phyloP scores from a whole-genome alignment of 2,888 invertebrate genomes.

The Parelbella ahira region DNA sequence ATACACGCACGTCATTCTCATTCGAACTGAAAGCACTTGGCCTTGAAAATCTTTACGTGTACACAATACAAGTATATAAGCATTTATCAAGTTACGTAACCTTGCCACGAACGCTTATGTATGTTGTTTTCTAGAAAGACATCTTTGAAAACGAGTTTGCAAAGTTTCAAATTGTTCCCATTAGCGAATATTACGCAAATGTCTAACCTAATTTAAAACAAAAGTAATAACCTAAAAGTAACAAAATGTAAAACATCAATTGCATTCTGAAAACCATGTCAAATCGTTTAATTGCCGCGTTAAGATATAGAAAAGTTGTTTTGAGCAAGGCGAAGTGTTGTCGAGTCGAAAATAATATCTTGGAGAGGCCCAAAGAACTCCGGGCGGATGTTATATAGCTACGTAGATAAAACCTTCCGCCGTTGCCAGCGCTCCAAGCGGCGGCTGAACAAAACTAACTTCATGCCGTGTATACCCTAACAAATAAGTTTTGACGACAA shows the following conservation, averaged over 20 bases:
- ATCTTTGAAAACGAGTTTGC: slow-evolving; percentile 48
- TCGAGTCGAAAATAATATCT: slow-evolving; percentile 70
- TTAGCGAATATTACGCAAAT: slow-evolving; percentile 31
- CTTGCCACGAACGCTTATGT: slow-evolving; percentile 46
- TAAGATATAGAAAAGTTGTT: slow-evolving; percentile 70
- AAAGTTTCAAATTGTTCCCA: slow-evolving; percentile 37
- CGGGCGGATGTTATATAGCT: slow-evolving; percentile 78
- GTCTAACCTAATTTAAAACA: slow-evolving; percentile 34
- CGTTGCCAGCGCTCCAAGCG: slow-evolving; percentile 69
- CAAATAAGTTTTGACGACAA: slow-evolving; percentile 48
- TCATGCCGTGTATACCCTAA: slow-evolving; percentile 69
- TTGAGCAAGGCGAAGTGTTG: slow-evolving; percentile 66
- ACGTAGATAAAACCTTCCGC: slow-evolving; percentile 81
- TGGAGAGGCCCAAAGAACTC: slow-evolving; percentile 67
- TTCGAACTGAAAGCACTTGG: slow-evolving; percentile 53
- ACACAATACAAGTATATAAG: slow-evolving; percentile 44
- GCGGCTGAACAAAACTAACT: slow-evolving; percentile 62
- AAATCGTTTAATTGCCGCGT: slow-evolving; percentile 48
- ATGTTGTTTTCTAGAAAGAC: slow-evolving; percentile 49
- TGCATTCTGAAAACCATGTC: slow-evolving; percentile 54
- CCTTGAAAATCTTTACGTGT: slow-evolving; percentile 62
- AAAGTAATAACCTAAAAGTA: slow-evolving; percentile 57
- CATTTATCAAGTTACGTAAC: slow-evolving; percentile 62
- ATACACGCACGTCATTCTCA: slow-evolving; percentile 33
- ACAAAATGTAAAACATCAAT: slow-evolving; percentile 30